Conservation (phyloP, 2,113 vertebrate species). For the Parus major region DNA sequence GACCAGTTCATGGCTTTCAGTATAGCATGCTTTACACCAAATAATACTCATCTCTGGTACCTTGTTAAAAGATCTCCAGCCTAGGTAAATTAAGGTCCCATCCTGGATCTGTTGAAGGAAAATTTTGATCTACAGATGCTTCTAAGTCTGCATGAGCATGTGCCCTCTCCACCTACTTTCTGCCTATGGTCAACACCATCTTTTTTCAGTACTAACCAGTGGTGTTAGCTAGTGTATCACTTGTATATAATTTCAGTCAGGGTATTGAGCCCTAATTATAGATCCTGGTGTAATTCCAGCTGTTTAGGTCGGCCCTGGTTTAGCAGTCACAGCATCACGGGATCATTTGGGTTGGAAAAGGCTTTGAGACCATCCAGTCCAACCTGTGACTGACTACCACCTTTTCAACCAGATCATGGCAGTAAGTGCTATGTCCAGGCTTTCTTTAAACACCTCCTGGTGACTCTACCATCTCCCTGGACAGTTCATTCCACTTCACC, state of each 20-base stretch:
- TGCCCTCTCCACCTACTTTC: neutral
- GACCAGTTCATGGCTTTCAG: neutral
- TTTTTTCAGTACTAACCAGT: neutral
- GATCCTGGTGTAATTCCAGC: neutral
- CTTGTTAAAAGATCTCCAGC: neutral
- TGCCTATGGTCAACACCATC: neutral
- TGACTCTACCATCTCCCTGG: neutral
- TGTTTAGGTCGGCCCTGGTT: neutral
- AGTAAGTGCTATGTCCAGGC: neutral
- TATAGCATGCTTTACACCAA: neutral
- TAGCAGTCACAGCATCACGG: neutral
- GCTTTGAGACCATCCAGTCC: neutral
- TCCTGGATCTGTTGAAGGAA: neutral
- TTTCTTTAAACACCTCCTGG: neutral
- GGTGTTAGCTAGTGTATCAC: neutral
- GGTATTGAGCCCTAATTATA: neutral
- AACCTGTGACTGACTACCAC: neutral
- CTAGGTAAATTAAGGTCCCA: neutral
- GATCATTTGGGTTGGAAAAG: neutral
- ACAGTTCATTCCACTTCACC: neutral
- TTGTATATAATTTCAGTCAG: neutral
- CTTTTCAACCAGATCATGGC: neutral
- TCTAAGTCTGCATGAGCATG: neutral
- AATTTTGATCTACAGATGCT: neutral
- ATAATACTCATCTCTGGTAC: neutral